Evolutionary conservation across 2,797 vertebrate genomes (phyloP).

Genomic region (Cryptoprocta ferox): DNA sequence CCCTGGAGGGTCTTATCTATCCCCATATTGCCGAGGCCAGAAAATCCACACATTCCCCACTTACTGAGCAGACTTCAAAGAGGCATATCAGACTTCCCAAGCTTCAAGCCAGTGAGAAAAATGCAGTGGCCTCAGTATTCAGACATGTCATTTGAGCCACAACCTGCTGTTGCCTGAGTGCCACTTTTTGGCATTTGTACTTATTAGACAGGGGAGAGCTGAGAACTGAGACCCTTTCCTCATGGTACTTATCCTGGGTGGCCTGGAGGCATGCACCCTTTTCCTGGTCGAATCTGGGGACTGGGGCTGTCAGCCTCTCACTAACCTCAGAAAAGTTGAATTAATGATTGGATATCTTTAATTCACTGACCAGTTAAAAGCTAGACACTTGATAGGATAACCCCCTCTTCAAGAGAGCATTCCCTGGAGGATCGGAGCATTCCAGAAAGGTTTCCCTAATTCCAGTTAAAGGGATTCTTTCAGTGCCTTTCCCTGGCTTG

Average conservation of each 20-base stretch:
- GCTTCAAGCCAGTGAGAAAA: conserved; percentile 70
- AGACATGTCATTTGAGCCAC: conserved; percentile 64
- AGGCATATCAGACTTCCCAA: conserved; percentile 67
- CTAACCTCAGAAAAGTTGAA: background rate
- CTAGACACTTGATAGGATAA: background rate
- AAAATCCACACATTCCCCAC: conserved; percentile 72
- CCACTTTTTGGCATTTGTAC: background rate
- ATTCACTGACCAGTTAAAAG: background rate
- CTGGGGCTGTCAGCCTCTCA: background rate
- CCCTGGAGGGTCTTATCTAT: conserved; percentile 67
- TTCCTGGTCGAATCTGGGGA: background rate
- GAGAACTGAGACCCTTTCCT: background rate
- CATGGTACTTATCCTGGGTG: background rate
- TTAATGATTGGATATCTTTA: background rate
- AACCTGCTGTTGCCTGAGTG: conserved; percentile 57
- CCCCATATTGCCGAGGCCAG: conserved; percentile 47
- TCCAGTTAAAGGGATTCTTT: background rate
- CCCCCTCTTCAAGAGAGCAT: background rate
- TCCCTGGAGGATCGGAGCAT: background rate
- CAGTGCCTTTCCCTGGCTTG: background rate
- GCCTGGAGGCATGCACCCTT: background rate
- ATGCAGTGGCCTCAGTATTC: conserved; percentile 45
- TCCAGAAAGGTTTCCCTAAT: background rate
- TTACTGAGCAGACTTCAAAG: conserved; percentile 75
- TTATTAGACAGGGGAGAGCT: background rate